phyloP scores from a whole-genome alignment of 2,888 invertebrate species.

The Athrips mouffetella region DNA sequence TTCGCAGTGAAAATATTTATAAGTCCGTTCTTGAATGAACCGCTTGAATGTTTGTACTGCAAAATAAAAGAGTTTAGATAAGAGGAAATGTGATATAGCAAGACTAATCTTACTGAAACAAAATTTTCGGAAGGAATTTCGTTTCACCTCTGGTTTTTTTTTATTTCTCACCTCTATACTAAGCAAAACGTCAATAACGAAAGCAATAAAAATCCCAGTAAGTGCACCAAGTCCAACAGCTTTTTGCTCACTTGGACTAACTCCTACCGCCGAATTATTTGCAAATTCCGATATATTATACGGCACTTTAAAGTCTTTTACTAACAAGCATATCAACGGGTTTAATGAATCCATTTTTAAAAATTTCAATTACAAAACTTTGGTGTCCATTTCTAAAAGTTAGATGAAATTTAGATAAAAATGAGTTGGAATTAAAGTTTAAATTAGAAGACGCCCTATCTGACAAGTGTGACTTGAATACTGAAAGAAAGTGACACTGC shows the following conservation, averaged over 20 bases:
- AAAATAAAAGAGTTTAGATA: no score
- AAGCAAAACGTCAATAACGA: conserved; percentile 27
- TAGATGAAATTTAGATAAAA: no score
- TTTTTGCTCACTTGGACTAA: conserved; percentile 19
- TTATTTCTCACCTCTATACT: conserved; percentile 27
- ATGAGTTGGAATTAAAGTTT: no score
- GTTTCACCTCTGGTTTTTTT: no score
- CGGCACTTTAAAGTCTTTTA: conserved; percentile 14
- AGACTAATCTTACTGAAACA: no score
- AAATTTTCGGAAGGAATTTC: no score
- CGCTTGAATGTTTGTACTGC: conserved; percentile 24
- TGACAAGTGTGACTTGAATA: neutral
- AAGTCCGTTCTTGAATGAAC: conserved; percentile 20
- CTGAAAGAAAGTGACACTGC: neutral
- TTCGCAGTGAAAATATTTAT: conserved; percentile 20
- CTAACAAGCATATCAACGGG: conserved; percentile 22
- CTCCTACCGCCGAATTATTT: conserved; percentile 13
- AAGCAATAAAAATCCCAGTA: conserved; percentile 35
- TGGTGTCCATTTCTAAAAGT: neutral
- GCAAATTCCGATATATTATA: conserved; percentile 10
- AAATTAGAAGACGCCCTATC: no score
- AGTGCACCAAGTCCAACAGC: conserved; percentile 33
- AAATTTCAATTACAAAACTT: neutral
- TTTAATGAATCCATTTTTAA: conserved; percentile 23
- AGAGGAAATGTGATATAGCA: no score